phyloP scores from a whole-genome alignment of 2,797 vertebrate genomes.

The Sciurus vulgaris region DNA sequence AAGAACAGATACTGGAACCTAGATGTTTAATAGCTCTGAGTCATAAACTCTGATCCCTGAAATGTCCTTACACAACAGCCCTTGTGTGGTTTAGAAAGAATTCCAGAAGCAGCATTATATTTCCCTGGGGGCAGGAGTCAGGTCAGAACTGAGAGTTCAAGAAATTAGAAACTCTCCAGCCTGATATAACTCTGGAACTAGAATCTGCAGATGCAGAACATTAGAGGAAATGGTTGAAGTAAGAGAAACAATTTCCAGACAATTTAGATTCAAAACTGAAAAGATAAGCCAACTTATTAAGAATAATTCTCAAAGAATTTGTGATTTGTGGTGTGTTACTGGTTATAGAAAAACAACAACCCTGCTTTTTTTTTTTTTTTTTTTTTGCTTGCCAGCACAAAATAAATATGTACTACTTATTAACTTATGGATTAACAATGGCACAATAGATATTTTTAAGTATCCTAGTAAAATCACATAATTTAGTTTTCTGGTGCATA shows the following conservation, averaged over 20 bases:
- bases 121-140: constrained; percentile 60
- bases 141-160: constrained; percentile 56
- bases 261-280: background rate
- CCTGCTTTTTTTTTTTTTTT: constrained; percentile 26
- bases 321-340: constrained; percentile 44
- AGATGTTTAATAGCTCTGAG: constrained; percentile 44
- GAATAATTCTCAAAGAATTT: constrained; percentile 40
- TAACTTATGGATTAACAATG: background rate
- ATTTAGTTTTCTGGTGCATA: constrained; percentile 11
- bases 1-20: constrained; percentile 12
- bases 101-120: constrained; percentile 59
- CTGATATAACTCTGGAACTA: constrained; percentile 20
- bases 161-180: constrained; percentile 70
- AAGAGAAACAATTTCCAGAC: background rate
- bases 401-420: constrained; percentile 38
- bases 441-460: constrained; percentile 44
- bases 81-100: constrained; percentile 69
- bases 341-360: constrained; percentile 24
- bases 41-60: constrained; percentile 1
- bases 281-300: constrained; percentile 39
- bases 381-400: constrained; percentile 39
- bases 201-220: constrained; percentile 48
- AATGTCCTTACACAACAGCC: constrained; percentile 43
- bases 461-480: constrained; percentile 23
- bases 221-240: background rate